A percentile compares a stretch with the other conserved stretches of the same genome.
Evolutionary conservation across 2,797 vertebrate species (phyloP).

Genomic region (Xiphophorus birchmanni): DNA sequence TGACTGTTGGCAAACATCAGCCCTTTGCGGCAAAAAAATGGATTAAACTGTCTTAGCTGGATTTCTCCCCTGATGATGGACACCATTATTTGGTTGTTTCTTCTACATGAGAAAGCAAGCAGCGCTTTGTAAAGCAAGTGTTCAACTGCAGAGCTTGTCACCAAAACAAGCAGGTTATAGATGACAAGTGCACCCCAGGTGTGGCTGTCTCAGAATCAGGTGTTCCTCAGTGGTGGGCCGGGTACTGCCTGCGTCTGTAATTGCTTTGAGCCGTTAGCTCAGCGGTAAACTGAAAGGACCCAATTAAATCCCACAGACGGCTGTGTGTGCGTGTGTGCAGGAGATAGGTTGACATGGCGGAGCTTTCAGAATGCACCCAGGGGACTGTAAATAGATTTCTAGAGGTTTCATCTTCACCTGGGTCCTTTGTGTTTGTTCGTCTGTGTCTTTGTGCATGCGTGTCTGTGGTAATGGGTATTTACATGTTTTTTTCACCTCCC

Average conservation of each 20-base stretch:
- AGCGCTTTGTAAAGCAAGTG: slow-evolving; percentile 54
- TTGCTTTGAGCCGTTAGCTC: slow-evolving; percentile 80
- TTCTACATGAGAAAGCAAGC: slow-evolving; percentile 32
- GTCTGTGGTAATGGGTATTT: slow-evolving; percentile 43
- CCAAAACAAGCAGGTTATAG: slow-evolving; percentile 69
- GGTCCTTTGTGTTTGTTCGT: slow-evolving; percentile 15
- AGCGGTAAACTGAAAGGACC: slow-evolving; percentile 74
- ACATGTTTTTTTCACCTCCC: slow-evolving; percentile 23
- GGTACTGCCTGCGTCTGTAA: slow-evolving; percentile 73
- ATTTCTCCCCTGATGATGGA: neutral
- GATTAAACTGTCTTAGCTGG: neutral
- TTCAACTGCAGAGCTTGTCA: slow-evolving; percentile 54
- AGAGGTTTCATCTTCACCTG: slow-evolving; percentile 51
- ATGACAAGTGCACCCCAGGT: slow-evolving; percentile 72
- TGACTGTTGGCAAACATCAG: neutral
- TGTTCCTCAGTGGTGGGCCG: slow-evolving; percentile 56
- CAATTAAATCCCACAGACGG: slow-evolving; percentile 78
- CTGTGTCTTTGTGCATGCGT: neutral
- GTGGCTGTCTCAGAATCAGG: slow-evolving; percentile 68
- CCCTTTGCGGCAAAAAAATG: neutral
- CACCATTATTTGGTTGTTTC: slow-evolving; percentile 14
- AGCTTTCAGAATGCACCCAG: slow-evolving; percentile 55
- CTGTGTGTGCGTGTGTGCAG: slow-evolving; percentile 8
- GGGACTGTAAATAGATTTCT: slow-evolving; percentile 59
- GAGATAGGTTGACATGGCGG: slow-evolving; percentile 31